A percentile compares a stretch with the other conserved stretches of the same genome.
These are phyloP conservation scores for Cosmia trapezina DNA, from an alignment of 2,888 invertebrate species.

Conservation along the genomic window DNA sequence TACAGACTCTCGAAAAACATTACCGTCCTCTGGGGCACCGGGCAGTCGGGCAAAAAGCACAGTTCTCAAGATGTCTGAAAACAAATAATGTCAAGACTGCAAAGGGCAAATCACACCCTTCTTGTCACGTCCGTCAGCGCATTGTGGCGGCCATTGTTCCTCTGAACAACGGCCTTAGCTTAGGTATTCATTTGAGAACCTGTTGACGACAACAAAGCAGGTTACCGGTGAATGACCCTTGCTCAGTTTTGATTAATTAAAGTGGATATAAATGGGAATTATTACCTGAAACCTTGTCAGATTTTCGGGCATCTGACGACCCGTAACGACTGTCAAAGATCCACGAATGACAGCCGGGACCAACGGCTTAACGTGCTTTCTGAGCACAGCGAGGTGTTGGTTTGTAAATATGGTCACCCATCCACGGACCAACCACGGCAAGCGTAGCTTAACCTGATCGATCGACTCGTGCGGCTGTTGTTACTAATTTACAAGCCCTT, in stretches of 20 bases:
- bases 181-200: conserved; percentile 45
- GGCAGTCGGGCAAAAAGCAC: not conserved
- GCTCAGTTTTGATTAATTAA: conserved; percentile 39
- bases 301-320: too few relatives aligned
- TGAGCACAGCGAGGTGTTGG: too few relatives aligned
- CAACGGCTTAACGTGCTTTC: too few relatives aligned
- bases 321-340: too few relatives aligned
- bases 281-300: not conserved
- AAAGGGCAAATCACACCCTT: conserved; percentile 42
- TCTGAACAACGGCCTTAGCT: conserved; percentile 26
- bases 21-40: too few relatives aligned
- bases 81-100: conserved; percentile 3
- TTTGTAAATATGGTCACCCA: too few relatives aligned
- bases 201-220: conserved; percentile 42
- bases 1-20: too few relatives aligned
- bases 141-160: conserved; percentile 35
- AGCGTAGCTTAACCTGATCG: too few relatives aligned
- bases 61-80: not conserved
- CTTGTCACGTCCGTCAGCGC: conserved; percentile 36
- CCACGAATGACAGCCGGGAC: too few relatives aligned
- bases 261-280: conserved; percentile 10
- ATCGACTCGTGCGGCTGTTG: too few relatives aligned
- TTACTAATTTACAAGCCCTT: too few relatives aligned
- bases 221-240: conserved; percentile 47
- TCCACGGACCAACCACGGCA: too few relatives aligned